Conservation (phyloP, 2,113 vertebrate genomes). For the Elgaria multicarinata region DNA sequence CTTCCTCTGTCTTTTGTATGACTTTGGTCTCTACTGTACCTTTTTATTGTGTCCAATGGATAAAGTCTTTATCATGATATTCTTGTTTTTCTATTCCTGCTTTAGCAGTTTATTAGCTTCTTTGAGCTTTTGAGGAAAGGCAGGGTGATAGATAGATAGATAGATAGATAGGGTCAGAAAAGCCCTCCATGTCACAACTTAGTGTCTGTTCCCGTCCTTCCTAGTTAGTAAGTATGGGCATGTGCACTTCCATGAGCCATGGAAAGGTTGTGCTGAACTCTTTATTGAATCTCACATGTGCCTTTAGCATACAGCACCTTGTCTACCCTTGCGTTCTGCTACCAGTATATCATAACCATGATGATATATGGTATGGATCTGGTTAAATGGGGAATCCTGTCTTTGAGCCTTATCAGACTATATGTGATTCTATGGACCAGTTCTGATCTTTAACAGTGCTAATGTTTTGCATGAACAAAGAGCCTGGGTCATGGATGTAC, state of each 20-base stretch:
- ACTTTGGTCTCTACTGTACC: too few relatives aligned
- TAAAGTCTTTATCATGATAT: too few relatives aligned
- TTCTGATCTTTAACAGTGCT: background rate
- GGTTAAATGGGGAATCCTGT: background rate
- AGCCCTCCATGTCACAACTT: background rate
- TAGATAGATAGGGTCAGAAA: background rate
- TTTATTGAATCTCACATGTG: background rate
- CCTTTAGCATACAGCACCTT: background rate
- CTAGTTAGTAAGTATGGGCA: background rate
- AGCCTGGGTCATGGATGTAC: background rate
- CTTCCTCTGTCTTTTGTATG: too few relatives aligned
- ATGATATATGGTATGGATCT: background rate
- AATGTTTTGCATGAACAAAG: background rate
- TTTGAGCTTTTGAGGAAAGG: too few relatives aligned
- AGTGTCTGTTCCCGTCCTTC: background rate
- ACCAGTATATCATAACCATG: background rate
- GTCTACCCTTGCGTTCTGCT: background rate
- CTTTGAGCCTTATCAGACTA: too few relatives aligned
- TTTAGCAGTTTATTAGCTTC: too few relatives aligned
- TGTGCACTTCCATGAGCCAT: background rate
- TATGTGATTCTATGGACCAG: background rate
- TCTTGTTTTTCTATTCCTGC: too few relatives aligned
- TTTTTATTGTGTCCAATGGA: too few relatives aligned
- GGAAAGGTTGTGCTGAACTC: background rate
- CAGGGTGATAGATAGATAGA: too few relatives aligned